A percentile compares a stretch with the other conserved stretches of the same genome.
These are phyloP conservation scores for Hirudo medicinalis DNA, from an alignment of 1,140 invertebrate genomes.

Conservation along the genomic window DNA sequence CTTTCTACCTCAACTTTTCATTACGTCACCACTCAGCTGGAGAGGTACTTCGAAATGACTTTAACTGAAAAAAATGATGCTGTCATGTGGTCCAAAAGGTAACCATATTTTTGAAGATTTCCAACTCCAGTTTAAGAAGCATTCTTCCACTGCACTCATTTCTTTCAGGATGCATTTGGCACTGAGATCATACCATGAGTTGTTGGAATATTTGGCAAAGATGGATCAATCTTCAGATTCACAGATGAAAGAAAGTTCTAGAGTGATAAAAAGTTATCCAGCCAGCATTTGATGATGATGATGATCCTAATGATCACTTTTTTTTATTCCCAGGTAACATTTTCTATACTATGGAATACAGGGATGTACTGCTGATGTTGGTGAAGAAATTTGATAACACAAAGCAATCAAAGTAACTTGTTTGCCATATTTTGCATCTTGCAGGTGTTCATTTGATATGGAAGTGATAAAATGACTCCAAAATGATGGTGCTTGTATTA, in stretches of 20 bases:
- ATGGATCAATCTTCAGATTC: slow-evolving; percentile 61
- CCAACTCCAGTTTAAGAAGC: neutral
- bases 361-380: slow-evolving; percentile 69
- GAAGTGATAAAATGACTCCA: too few species aligned
- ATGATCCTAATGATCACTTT: neutral
- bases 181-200: slow-evolving; percentile 52
- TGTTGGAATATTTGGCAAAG: slow-evolving; percentile 54
- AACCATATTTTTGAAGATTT: neutral
- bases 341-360: slow-evolving; percentile 84
- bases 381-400: slow-evolving; percentile 67
- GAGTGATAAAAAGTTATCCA: slow-evolving; percentile 61
- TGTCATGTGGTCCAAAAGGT: slow-evolving; percentile 62
- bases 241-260: slow-evolving; percentile 37
- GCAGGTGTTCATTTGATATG: neutral
- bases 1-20: slow-evolving; percentile 65
- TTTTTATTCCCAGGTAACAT: slow-evolving; percentile 44
- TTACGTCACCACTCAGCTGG: slow-evolving; percentile 78
- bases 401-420: slow-evolving; percentile 64
- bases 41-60: slow-evolving; percentile 76
- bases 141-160: neutral
- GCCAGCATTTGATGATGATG: slow-evolving; percentile 1
- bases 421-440: neutral
- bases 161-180: slow-evolving; percentile 55
- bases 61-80: slow-evolving; percentile 70
- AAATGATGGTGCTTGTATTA: slow-evolving; percentile 1